Conservation (phyloP, 1,140 invertebrate genomes). For the Drosophila auraria region DNA sequence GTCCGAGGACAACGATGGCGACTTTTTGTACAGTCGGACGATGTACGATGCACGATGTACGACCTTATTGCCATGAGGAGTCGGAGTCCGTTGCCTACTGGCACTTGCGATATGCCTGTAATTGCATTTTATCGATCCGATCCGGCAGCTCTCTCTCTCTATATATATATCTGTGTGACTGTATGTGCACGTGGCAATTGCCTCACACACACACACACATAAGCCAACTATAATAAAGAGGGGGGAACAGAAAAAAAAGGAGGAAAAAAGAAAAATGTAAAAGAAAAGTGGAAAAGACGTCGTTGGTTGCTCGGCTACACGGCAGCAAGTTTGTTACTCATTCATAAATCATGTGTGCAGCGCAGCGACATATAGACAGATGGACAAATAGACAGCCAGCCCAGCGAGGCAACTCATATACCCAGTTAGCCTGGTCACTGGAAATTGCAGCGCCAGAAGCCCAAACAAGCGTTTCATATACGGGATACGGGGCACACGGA, state of each 20-base stretch:
- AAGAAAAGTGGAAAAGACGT: constrained; percentile 72
- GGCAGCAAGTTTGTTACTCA: constrained; percentile 83
- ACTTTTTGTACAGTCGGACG: constrained; percentile 77
- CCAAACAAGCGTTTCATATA: constrained; percentile 53
- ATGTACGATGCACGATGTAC: constrained; percentile 77
- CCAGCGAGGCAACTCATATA: constrained; percentile 23
- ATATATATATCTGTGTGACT: constrained; percentile 5
- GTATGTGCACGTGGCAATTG: constrained; percentile 73
- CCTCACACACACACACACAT: constrained; percentile 64
- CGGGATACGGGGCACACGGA: constrained; percentile 14
- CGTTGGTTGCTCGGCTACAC: constrained; percentile 74
- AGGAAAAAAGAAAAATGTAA: constrained; percentile 32
- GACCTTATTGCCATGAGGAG: constrained; percentile 78
- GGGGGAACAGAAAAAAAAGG: constrained; percentile 38
- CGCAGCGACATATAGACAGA: constrained; percentile 55
- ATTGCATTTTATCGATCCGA: constrained; percentile 82
- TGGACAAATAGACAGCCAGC: constrained; percentile 46
- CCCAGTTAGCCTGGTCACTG: constrained; percentile 67
- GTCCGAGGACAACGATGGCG: constrained; percentile 38
- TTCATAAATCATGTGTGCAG: constrained; percentile 83
- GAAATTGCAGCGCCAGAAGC: constrained; percentile 65
- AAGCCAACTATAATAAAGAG: constrained; percentile 75
- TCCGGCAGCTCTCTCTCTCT: constrained; percentile 51
- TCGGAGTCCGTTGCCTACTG: constrained; percentile 67
- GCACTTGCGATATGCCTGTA: constrained; percentile 83